phyloP scores from a whole-genome alignment of 1,140 invertebrate genomes.

The Harpegnathos saltator region DNA sequence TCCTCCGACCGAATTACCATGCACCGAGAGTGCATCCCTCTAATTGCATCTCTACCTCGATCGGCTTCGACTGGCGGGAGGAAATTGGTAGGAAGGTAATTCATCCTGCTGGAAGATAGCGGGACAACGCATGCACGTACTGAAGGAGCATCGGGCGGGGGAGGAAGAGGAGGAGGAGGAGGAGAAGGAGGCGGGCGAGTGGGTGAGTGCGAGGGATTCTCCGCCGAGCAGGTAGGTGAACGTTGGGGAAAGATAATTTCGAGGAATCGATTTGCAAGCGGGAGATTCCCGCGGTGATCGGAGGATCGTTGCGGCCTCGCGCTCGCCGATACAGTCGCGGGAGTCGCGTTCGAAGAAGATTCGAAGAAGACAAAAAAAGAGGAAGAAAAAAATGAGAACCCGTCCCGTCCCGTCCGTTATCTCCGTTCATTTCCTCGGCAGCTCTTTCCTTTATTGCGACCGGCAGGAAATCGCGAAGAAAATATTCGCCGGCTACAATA shows the following conservation, averaged over 20 bases:
- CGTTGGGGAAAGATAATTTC: conserved; percentile 59
- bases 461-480: conserved; percentile 44
- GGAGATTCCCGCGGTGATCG: background rate
- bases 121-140: conserved; percentile 28
- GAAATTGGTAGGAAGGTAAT: conserved; percentile 72
- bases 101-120: conserved; percentile 63
- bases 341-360: background rate
- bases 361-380: too few relatives aligned
- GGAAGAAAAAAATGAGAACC: background rate
- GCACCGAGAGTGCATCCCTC: conserved; percentile 73
- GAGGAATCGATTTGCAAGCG: conserved; percentile 57
- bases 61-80: conserved; percentile 56
- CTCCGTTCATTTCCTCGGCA: too few relatives aligned
- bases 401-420: too few relatives aligned
- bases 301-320: too few relatives aligned
- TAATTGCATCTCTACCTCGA: conserved; percentile 72
- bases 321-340: background rate
- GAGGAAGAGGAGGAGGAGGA: too few relatives aligned
- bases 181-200: too few relatives aligned
- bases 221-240: conserved; percentile 25
- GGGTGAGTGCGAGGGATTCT: too few relatives aligned
- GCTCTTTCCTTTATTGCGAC: background rate
- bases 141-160: background rate
- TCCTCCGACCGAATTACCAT: conserved; percentile 73
- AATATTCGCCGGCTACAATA: conserved; percentile 62